phyloP scores from a whole-genome alignment of 1,140 invertebrate genomes.

The Thaumatotibia leucotreta region DNA sequence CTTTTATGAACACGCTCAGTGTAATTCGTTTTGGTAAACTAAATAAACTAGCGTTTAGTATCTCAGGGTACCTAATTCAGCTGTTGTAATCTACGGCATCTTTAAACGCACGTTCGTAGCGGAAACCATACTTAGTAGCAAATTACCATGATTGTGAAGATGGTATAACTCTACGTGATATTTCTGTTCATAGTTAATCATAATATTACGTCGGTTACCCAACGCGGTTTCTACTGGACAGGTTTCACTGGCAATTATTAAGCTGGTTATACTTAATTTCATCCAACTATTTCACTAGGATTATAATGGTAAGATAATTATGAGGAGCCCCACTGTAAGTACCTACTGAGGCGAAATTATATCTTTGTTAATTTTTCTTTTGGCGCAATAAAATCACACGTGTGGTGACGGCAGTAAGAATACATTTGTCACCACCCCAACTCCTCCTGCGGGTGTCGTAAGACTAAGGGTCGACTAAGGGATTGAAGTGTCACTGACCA shows the following conservation, averaged over 20 bases:
- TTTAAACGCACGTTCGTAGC: neutral
- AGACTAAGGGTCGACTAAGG: too few relatives aligned
- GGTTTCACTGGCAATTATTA: neutral
- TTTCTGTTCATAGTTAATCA: neutral
- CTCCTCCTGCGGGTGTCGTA: too few relatives aligned
- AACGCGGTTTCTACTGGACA: neutral
- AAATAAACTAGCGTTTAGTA: neutral
- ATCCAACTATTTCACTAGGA: neutral
- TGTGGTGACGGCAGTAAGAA: too few relatives aligned
- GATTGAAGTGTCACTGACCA: too few relatives aligned
- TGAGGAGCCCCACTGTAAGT: too few relatives aligned
- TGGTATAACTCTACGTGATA: conserved; percentile 11
- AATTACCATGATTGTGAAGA: conserved; percentile 11
- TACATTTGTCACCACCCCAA: too few relatives aligned
- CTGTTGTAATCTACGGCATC: neutral
- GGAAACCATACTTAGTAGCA: conserved; percentile 4
- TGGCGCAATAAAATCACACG: too few relatives aligned
- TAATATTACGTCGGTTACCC: conserved; percentile 7
- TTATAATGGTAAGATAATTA: too few relatives aligned
- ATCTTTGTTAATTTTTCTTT: too few relatives aligned
- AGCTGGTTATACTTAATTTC: neutral
- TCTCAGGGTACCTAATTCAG: neutral
- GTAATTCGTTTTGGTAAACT: too few relatives aligned
- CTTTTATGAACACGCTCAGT: too few relatives aligned
- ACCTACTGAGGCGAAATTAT: too few relatives aligned